Evolutionary conservation across 2,113 vertebrate genomes (phyloP).

Genomic region (Syngnathus floridae): DNA sequence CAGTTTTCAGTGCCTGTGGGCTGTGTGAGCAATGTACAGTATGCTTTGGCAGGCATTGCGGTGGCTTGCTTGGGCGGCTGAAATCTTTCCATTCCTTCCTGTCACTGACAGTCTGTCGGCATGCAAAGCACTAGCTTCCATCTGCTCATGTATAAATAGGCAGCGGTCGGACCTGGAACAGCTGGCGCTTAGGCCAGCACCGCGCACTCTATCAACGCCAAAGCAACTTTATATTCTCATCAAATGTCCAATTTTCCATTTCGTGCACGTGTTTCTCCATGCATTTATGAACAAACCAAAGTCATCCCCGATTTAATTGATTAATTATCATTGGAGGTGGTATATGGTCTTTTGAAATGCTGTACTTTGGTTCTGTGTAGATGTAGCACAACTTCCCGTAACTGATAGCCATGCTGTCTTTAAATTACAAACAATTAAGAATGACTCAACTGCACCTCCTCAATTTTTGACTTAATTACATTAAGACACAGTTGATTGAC

Average conservation of each 20-base stretch:
- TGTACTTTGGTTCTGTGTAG: not conserved
- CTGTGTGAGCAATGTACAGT: conserved; percentile 18
- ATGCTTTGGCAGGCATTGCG: conserved; percentile 44
- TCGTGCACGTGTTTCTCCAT: not conserved
- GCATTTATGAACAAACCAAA: not conserved
- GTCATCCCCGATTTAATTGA: not conserved
- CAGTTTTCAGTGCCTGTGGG: conserved; percentile 31
- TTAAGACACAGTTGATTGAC: too few relatives aligned
- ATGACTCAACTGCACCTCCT: not conserved
- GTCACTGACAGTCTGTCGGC: conserved; percentile 69
- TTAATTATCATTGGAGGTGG: not conserved
- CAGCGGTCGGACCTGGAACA: conserved; percentile 53
- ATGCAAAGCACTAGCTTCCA: conserved; percentile 64
- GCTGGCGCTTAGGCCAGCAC: conserved; percentile 54
- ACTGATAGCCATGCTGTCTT: not conserved
- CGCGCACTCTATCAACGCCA: conserved; percentile 36
- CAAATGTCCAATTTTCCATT: not conserved
- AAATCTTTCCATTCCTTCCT: conserved; percentile 72
- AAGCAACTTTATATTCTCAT: not conserved
- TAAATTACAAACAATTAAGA: not conserved
- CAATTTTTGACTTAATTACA: too few relatives aligned
- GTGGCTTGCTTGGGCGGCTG: conserved; percentile 57
- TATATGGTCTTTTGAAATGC: not conserved
- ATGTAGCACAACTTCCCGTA: not conserved
- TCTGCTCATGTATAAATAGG: conserved; percentile 75